These are phyloP conservation scores for Oriolus oriolus DNA, from an alignment of 2,113 vertebrate genomes.

Conservation along the genomic window DNA sequence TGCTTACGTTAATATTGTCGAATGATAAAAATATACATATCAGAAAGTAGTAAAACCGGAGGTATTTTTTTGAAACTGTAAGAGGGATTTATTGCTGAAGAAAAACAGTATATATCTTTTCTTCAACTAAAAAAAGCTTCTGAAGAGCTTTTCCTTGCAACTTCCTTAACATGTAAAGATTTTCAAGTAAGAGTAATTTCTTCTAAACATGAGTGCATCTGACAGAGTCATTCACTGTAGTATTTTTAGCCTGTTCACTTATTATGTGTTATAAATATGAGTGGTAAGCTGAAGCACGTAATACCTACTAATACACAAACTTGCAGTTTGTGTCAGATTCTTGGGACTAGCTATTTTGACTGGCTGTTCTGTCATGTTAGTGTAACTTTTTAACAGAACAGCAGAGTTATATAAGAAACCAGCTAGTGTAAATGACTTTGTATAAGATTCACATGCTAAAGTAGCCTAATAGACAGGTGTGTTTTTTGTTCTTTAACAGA, in stretches of 20 bases:
- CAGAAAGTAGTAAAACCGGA: not conserved
- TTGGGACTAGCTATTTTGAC: not conserved
- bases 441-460: not conserved
- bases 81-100: not conserved
- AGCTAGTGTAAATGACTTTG: not conserved
- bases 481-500: constrained; percentile 77
- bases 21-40: not conserved
- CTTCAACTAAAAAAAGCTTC: not conserved
- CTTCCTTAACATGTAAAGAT: not conserved
- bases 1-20: not conserved
- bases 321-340: not conserved
- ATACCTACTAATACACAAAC: not conserved
- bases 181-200: not conserved
- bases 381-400: not conserved
- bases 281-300: not conserved
- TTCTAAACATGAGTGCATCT: not conserved
- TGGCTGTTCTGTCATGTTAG: not conserved
- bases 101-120: not conserved
- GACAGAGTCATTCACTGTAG: not conserved
- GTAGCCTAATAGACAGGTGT: constrained; percentile 11
- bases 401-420: not conserved
- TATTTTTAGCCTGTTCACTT: not conserved
- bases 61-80: not conserved
- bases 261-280: not conserved
- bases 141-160: not conserved